Base-by-base conservation (phyloP, 2,113 vertebrate genomes). In the Trogon surrucura region DNA sequence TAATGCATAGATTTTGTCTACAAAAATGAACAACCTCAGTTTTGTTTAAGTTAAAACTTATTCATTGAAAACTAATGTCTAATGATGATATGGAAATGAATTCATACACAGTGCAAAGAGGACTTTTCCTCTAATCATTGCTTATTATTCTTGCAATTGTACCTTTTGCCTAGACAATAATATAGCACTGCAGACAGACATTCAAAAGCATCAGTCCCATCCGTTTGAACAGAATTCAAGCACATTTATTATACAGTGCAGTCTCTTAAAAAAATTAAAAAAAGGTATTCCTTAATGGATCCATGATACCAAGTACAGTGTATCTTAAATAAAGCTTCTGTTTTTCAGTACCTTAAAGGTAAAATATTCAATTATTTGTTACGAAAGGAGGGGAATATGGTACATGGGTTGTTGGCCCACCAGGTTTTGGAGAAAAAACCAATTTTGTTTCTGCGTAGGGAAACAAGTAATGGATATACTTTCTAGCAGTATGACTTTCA, bases 171-270 rank as follows among this genome's bases (percentile, higher is more conserved):
- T 26, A n/a, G 9, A 32, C 2, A 50, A 6, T 21, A 54, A 54
- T n/a, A 50, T 9, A 53, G 6, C 10, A 74, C 47, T 85, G 17
- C 25, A 64, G 50, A 51, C 16, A 69, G 13, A 64, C 61, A 4
- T 22, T 44, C 9, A 51, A 47, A 71, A 75, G 0, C 9, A 26
- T 53, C 56, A 12, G 2, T 47, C 71, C 13, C 77, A 73, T 32
- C 13, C 4, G n/a, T 60, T 70, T 29, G 3, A 80, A 73, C 8
- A 80, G 6, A 80, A 57, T 62, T 53, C 26, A 80, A 16, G 18
- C 2, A 29, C 1, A 0, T 85, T 34, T 62, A 72, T 83, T 45
- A 36, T 18, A 69, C 1, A 2, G 69, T 34, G 9, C 1, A 18
- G 4, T 45, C 5, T 22, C 14, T 73, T 64, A 5, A 18, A 29